These are phyloP conservation scores for Cheilosia scutellata DNA, from an alignment of 2,888 invertebrate genomes.

Conservation along the genomic window DNA sequence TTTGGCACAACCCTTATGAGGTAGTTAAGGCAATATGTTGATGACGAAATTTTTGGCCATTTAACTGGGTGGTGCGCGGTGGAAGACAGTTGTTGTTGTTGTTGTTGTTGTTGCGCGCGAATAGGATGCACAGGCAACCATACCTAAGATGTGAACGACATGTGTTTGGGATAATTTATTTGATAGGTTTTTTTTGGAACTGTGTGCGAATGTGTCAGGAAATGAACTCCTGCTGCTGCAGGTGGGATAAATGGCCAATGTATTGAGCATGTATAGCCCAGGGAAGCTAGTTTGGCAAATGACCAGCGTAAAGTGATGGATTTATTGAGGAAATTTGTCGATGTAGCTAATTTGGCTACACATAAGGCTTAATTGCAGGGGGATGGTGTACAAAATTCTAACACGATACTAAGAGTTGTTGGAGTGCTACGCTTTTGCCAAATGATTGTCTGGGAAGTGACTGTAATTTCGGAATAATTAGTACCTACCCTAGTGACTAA, in stretches of 20 bases:
- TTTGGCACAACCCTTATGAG: conserved; percentile 57
- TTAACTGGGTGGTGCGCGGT: conserved; percentile 38
- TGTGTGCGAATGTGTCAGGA: conserved; percentile 2
- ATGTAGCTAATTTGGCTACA: neutral
- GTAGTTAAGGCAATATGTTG: conserved; percentile 49
- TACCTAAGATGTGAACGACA: conserved; percentile 50
- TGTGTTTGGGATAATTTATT: conserved; percentile 48
- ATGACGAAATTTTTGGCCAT: conserved; percentile 60
- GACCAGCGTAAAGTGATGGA: conserved; percentile 40
- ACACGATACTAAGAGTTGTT: no score
- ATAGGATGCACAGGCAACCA: conserved; percentile 20
- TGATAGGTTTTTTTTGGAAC: conserved; percentile 16
- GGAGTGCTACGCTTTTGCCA: no score
- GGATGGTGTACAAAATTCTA: neutral
- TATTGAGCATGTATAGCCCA: neutral
- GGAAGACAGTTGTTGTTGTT: neutral
- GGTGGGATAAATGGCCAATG: conserved; percentile 61
- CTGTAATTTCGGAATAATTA: no score
- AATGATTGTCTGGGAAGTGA: no score
- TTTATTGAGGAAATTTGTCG: conserved; percentile 43
- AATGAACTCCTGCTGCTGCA: conserved; percentile 51
- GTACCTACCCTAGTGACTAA: no score
- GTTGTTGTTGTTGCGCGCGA: conserved; percentile 9
- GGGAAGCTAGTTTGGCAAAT: conserved; percentile 58
- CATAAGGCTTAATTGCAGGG: neutral